These are phyloP conservation scores for Aquatica leii DNA, from an alignment of 2,888 invertebrate genomes.

Conservation along the genomic window DNA sequence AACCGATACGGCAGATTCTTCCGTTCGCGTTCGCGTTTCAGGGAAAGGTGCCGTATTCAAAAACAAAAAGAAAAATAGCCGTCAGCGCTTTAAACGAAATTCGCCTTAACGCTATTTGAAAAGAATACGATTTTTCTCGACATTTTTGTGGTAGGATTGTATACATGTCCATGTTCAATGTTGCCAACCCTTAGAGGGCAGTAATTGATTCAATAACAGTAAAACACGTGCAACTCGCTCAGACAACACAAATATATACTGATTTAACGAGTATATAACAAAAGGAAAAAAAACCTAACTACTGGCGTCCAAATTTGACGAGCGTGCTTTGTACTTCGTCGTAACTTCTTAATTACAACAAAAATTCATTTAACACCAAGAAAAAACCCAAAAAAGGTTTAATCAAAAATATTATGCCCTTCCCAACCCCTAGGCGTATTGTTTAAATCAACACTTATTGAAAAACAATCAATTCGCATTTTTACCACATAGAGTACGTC, in stretches of 20 bases:
- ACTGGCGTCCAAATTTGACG: slow-evolving; percentile 26
- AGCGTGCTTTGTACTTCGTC: slow-evolving; percentile 22
- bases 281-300: slow-evolving; percentile 35
- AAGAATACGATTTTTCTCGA: slow-evolving; percentile 29
- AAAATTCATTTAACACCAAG: too few relatives aligned
- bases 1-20: too few relatives aligned
- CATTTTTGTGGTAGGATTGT: slow-evolving; percentile 43
- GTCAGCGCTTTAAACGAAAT: slow-evolving; percentile 43
- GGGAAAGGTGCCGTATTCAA: not conserved
- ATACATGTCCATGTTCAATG: slow-evolving; percentile 51
- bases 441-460: slow-evolving; percentile 49
- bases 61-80: slow-evolving; percentile 46
- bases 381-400: too few relatives aligned
- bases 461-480: slow-evolving; percentile 23
- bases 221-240: slow-evolving; percentile 57
- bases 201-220: slow-evolving; percentile 62
- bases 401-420: slow-evolving; percentile 24
- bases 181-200: slow-evolving; percentile 60
- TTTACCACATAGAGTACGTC: slow-evolving; percentile 15
- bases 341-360: slow-evolving; percentile 21
- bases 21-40: not conserved
- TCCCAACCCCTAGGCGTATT: slow-evolving; percentile 55
- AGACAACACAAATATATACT: slow-evolving; percentile 56
- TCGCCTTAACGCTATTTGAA: slow-evolving; percentile 27
- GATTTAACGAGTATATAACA: slow-evolving; percentile 49